phyloP scores from a whole-genome alignment of 1,140 invertebrate species.

The Temnothorax nylanderi region DNA sequence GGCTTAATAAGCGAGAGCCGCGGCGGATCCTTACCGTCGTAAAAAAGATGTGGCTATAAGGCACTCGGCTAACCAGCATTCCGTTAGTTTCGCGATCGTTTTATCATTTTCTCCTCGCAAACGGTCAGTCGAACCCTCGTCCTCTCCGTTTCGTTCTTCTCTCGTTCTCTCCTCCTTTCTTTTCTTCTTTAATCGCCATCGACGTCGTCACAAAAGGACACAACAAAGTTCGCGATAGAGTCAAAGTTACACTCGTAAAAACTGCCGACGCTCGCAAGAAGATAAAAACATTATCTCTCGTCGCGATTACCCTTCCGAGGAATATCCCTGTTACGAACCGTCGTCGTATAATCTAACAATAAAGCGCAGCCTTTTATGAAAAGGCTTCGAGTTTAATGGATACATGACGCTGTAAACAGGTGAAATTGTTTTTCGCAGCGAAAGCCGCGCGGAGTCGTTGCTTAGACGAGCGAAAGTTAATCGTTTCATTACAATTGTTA shows the following conservation, averaged over 20 bases:
- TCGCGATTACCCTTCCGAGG: conserved; percentile 32
- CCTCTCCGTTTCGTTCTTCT: not conserved
- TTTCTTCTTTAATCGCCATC: conserved; percentile 27
- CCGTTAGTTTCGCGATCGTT: conserved; percentile 59
- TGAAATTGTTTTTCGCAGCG: not conserved
- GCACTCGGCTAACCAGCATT: conserved; percentile 55
- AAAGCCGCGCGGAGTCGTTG: conserved; percentile 2
- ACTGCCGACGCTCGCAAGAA: conserved; percentile 7
- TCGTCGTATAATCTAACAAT: conserved; percentile 20
- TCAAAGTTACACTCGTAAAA: conserved; percentile 47
- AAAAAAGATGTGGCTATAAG: conserved; percentile 61
- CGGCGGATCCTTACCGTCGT: conserved; percentile 30
- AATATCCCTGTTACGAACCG: conserved; percentile 17
- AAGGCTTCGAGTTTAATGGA: conserved; percentile 39
- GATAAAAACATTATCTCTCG: conserved; percentile 48
- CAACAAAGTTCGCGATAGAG: conserved; percentile 47
- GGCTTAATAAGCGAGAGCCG: conserved; percentile 61
- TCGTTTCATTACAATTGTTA: not conserved
- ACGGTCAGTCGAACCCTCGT: not conserved
- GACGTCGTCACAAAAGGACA: conserved; percentile 4
- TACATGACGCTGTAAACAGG: conserved; percentile 26
- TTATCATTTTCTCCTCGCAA: conserved; percentile 49
- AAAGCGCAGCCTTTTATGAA: conserved; percentile 30
- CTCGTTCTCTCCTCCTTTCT: not conserved
- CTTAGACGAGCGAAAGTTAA: conserved; percentile 28